Evolutionary conservation across 2,888 invertebrate species (phyloP).

Genomic region (Tineola bisselliella): DNA sequence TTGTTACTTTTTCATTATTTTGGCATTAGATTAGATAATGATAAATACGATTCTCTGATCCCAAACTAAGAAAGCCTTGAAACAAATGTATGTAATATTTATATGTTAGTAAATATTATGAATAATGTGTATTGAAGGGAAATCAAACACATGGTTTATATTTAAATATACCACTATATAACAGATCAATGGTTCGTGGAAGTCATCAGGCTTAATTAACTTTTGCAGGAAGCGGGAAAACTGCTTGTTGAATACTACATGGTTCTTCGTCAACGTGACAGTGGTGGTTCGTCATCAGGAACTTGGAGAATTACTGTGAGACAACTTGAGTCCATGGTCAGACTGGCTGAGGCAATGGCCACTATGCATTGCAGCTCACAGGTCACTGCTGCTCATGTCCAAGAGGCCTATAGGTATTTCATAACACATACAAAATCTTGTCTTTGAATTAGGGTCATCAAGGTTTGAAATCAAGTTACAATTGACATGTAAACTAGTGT

Average conservation of each 20-base stretch:
- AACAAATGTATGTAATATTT: no score
- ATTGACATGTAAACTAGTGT: no score
- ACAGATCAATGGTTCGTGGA: background rate
- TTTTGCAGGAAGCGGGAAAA: conserved; percentile 76
- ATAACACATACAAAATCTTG: no score
- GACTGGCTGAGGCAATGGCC: conserved; percentile 96
- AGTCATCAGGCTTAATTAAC: conserved; percentile 8
- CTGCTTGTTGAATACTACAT: conserved; percentile 90
- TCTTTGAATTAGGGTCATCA: no score
- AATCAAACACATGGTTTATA: no score
- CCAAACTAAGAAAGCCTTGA: no score
- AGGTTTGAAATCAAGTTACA: no score
- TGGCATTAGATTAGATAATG: no score
- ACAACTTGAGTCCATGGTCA: conserved; percentile 94
- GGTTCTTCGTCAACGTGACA: conserved; percentile 85
- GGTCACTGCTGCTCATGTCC: conserved; percentile 87
- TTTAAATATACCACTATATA: no score
- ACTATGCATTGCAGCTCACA: conserved; percentile 94
- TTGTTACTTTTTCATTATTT: conserved; percentile 21
- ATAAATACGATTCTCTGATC: no score
- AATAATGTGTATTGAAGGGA: no score
- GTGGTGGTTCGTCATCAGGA: conserved; percentile 70
- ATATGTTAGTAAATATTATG: no score
- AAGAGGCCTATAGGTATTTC: conserved; percentile 78
- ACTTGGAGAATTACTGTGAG: conserved; percentile 98